These are phyloP conservation scores for Brachymystax lenok DNA, from an alignment of 2,797 vertebrate species.

Conservation along the genomic window DNA sequence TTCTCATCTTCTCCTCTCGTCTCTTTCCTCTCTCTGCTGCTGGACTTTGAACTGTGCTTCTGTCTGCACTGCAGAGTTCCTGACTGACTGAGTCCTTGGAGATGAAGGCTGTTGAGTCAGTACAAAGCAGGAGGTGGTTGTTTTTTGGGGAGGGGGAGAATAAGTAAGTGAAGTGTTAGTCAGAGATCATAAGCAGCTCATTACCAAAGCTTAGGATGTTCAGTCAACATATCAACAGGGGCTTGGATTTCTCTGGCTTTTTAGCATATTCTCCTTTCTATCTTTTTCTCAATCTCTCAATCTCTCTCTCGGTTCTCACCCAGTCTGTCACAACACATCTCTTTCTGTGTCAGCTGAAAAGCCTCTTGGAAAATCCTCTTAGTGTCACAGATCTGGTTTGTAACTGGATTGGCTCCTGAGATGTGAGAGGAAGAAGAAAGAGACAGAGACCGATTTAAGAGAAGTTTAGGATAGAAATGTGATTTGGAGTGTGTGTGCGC, in stretches of 20 bases:
- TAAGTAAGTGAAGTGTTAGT: background rate
- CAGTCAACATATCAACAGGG: background rate
- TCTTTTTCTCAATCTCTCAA: constrained; percentile 17
- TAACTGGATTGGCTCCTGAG: background rate
- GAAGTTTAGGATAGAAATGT: constrained; percentile 91
- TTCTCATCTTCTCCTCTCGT: background rate
- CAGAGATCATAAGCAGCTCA: background rate
- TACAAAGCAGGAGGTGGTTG: background rate
- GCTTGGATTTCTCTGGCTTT: background rate
- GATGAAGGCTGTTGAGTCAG: background rate
- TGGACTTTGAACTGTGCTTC: constrained; percentile 24
- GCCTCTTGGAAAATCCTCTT: constrained; percentile 29
- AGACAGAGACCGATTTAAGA: too few relatives aligned
- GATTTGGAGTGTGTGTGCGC: constrained; percentile 21
- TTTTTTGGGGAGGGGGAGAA: too few relatives aligned
- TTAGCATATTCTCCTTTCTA: background rate
- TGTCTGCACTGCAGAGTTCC: background rate
- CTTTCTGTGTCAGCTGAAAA: constrained; percentile 32
- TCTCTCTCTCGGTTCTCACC: constrained; percentile 2
- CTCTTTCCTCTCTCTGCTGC: background rate
- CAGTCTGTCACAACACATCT: background rate
- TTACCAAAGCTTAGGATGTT: background rate
- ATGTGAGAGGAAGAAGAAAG: background rate
- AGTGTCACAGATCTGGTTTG: constrained; percentile 15
- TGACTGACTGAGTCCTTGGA: background rate